These are phyloP conservation scores for Cheiracanthium punctorium DNA, from an alignment of 2,888 invertebrate genomes.

Conservation along the genomic window DNA sequence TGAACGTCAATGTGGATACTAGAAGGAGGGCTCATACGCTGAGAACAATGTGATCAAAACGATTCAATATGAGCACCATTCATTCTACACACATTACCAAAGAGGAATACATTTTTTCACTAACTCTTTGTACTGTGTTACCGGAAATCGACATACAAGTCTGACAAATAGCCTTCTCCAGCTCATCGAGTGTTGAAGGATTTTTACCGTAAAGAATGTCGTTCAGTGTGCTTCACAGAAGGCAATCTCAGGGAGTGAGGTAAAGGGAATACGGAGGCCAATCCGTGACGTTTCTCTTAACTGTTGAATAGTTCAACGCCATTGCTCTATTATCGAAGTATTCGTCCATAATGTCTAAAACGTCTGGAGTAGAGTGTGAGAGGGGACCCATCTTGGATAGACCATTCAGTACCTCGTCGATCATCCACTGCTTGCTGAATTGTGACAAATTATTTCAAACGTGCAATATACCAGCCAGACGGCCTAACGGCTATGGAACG, in stretches of 20 bases:
- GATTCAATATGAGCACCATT: too few relatives aligned
- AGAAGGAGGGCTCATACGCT: too few relatives aligned
- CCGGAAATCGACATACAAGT: background rate
- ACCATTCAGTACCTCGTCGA: background rate
- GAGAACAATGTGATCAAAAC: too few relatives aligned
- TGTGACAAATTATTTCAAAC: conserved; percentile 12
- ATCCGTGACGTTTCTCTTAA: conserved; percentile 11
- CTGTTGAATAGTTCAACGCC: background rate
- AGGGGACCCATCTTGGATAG: background rate
- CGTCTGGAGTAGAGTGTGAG: background rate
- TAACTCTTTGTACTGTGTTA: too few relatives aligned
- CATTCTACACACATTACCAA: too few relatives aligned
- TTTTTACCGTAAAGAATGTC: background rate
- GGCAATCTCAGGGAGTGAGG: background rate
- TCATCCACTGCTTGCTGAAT: background rate
- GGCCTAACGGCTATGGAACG: too few relatives aligned
- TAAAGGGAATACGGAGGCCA: background rate
- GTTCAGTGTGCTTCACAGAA: conserved; percentile 12
- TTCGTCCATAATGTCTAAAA: background rate
- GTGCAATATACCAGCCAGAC: background rate
- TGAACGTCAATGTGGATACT: too few relatives aligned
- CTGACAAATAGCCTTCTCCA: background rate
- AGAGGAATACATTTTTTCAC: too few relatives aligned
- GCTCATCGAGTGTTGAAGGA: background rate
- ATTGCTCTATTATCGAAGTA: background rate